Conservation (phyloP, 2,888 invertebrate species). For the Torymus auratus region DNA sequence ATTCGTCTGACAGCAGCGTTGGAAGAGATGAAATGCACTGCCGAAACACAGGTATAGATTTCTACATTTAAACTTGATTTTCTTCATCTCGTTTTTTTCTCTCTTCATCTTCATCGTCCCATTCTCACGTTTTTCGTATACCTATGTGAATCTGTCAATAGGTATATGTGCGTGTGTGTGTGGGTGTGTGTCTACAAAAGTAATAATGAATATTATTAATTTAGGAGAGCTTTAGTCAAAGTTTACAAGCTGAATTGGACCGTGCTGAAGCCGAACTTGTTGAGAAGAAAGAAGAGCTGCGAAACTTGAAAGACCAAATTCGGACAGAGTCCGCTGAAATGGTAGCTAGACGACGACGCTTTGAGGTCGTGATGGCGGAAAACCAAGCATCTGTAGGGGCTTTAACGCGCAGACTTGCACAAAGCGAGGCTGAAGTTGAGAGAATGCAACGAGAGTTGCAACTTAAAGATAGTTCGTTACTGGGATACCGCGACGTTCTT, state of each 20-base stretch:
- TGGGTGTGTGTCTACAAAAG: not conserved
- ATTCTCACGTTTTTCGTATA: too few species aligned
- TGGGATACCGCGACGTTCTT: conserved; percentile 68
- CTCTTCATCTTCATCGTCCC: too few species aligned
- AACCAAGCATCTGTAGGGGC: conserved; percentile 73
- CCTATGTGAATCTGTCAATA: too few species aligned
- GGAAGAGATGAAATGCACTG: conserved; percentile 69
- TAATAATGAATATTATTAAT: conserved; percentile 17
- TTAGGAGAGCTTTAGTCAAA: conserved; percentile 73
- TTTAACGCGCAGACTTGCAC: conserved; percentile 67
- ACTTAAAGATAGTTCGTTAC: conserved; percentile 65
- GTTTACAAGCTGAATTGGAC: conserved; percentile 73
- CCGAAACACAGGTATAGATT: conserved; percentile 70
- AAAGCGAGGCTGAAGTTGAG: conserved; percentile 72
- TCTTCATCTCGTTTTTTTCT: too few species aligned
- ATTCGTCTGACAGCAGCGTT: conserved; percentile 64
- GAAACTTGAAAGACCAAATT: conserved; percentile 71
- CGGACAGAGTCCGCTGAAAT: conserved; percentile 72
- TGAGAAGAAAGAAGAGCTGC: conserved; percentile 71
- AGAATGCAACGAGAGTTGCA: conserved; percentile 69
- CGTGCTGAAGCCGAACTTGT: conserved; percentile 72
- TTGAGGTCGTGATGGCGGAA: conserved; percentile 72
- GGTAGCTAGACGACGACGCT: conserved; percentile 70
- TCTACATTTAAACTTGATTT: not conserved
- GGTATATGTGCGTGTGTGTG: too few species aligned